These are phyloP conservation scores for Panthera leo DNA, from an alignment of 2,113 vertebrate genomes.

Conservation along the genomic window DNA sequence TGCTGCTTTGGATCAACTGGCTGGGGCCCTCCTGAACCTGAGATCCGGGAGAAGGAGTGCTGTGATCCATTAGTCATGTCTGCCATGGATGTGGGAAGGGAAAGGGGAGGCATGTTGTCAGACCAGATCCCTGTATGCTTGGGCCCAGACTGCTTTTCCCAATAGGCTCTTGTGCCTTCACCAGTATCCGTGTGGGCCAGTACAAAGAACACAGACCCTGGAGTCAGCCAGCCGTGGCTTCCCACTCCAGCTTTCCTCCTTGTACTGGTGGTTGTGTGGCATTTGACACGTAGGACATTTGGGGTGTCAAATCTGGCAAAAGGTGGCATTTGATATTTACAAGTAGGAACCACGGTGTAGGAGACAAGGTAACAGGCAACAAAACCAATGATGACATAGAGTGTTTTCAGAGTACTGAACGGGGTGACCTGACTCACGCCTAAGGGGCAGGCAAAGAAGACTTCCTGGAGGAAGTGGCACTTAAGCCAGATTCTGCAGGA, in stretches of 20 bases:
- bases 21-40: not conserved
- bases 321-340: not conserved
- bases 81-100: not conserved
- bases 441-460: not conserved
- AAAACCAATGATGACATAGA: not conserved
- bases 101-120: too few species aligned
- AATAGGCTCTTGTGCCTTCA: not conserved
- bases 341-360: not conserved
- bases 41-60: not conserved
- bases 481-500: not conserved
- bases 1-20: not conserved
- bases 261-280: too few species aligned
- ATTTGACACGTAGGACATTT: not conserved
- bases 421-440: not conserved
- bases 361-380: not conserved
- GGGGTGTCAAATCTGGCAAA: not conserved
- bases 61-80: not conserved
- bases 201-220: not conserved
- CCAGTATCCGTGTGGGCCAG: not conserved
- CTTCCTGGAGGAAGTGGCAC: not conserved
- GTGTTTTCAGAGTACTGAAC: not conserved
- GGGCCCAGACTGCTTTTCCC: not conserved
- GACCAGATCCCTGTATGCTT: not conserved
- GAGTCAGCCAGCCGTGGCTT: not conserved
- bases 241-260: not conserved